Evolutionary conservation across 2,797 vertebrate species (phyloP).

Genomic region (Bradypodion ventrale): DNA sequence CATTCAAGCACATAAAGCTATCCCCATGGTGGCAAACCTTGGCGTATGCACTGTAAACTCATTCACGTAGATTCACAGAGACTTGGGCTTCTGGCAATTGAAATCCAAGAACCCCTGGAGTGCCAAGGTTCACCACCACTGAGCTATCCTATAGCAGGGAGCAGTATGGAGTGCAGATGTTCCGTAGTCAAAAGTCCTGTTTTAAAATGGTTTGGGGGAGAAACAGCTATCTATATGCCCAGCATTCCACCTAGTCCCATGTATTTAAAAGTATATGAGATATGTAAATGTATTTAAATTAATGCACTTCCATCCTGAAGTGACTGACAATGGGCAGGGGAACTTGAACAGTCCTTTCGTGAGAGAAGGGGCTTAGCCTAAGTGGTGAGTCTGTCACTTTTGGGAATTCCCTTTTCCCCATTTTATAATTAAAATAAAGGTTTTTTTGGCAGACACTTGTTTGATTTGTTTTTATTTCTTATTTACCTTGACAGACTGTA

Average conservation of each 20-base stretch:
- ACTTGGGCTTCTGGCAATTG: no score
- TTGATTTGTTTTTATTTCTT: slow-evolving; percentile 50
- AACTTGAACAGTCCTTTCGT: slow-evolving; percentile 25
- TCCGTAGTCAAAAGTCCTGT: slow-evolving; percentile 30
- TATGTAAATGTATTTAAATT: slow-evolving; percentile 44
- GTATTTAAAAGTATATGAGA: slow-evolving; percentile 33
- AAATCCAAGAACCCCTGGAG: no score
- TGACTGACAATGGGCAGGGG: slow-evolving; percentile 43
- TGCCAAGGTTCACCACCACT: no score
- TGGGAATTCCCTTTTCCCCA: slow-evolving; percentile 37
- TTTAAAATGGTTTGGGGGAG: slow-evolving; percentile 10
- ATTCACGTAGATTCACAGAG: no score
- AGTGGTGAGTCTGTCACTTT: slow-evolving; percentile 48
- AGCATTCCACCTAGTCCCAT: slow-evolving; percentile 33
- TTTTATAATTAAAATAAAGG: slow-evolving; percentile 58
- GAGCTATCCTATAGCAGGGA: slow-evolving; percentile 9
- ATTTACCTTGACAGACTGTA: slow-evolving; percentile 39
- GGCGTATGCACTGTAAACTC: no score
- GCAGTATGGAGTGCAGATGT: slow-evolving; percentile 13
- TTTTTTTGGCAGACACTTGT: slow-evolving; percentile 56
- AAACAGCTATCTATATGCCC: slow-evolving; percentile 36
- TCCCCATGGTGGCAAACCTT: no score
- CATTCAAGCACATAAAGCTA: background rate
- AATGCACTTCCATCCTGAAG: slow-evolving; percentile 28
- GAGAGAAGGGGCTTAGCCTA: slow-evolving; percentile 32